Evolutionary conservation across 2,888 invertebrate genomes (phyloP).

Genomic region (Mythimna impura): DNA sequence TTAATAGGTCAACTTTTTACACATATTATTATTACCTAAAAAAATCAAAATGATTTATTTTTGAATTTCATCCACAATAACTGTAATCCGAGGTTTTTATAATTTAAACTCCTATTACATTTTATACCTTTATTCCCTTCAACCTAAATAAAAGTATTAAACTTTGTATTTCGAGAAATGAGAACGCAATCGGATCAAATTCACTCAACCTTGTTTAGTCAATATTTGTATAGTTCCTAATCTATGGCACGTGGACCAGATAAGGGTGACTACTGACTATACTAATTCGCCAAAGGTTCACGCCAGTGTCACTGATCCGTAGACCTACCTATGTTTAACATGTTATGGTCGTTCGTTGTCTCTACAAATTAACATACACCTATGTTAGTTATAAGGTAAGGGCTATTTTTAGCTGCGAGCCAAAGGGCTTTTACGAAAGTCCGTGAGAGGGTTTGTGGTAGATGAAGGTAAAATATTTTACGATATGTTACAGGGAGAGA

Average conservation of each 20-base stretch:
- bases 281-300: conserved; percentile 26
- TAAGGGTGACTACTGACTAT: conserved; percentile 4
- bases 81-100: too few relatives aligned
- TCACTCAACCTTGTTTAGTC: conserved; percentile 11
- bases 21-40: too few relatives aligned
- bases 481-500: conserved; percentile 19
- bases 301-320: conserved; percentile 4
- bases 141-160: too few relatives aligned
- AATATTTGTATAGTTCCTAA: conserved; percentile 8
- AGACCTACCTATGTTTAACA: conserved; percentile 8
- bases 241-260: neutral
- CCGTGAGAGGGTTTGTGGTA: conserved; percentile 33
- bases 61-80: too few relatives aligned
- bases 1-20: too few relatives aligned
- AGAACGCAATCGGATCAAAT: conserved; percentile 1
- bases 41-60: too few relatives aligned
- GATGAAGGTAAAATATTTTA: conserved; percentile 38
- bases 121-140: too few relatives aligned
- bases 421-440: conserved; percentile 33
- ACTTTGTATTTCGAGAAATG: too few relatives aligned
- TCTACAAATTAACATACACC: conserved; percentile 22
- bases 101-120: too few relatives aligned
- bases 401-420: conserved; percentile 43
- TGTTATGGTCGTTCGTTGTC: conserved; percentile 2
- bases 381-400: neutral